phyloP scores from a whole-genome alignment of 2,113 vertebrate genomes.

The Salvelinus fontinalis region DNA sequence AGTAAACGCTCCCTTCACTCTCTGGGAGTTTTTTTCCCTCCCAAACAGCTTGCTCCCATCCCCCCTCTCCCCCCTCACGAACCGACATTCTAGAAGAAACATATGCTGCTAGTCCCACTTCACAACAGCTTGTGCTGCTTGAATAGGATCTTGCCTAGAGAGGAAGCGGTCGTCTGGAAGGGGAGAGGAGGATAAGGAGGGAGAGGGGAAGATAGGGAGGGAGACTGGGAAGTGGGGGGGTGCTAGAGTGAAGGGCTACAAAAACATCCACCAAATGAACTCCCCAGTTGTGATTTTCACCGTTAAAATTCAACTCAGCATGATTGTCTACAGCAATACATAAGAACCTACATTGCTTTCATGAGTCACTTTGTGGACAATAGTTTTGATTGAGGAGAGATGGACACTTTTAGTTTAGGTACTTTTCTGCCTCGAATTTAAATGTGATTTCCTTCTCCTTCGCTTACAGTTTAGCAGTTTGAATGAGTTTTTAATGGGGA shows the following conservation, averaged over 20 bases:
- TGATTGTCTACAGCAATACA: background rate
- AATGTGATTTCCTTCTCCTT: background rate
- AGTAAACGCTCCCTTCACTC: constrained; percentile 69
- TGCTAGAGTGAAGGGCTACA: constrained; percentile 5
- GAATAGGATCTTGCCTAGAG: constrained; percentile 68
- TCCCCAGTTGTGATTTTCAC: constrained; percentile 2
- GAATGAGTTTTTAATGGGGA: background rate
- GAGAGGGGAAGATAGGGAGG: constrained; percentile 34
- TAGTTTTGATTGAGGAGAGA: background rate
- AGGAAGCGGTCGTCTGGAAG: constrained; percentile 66
- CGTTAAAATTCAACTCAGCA: background rate
- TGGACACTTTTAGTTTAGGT: background rate
- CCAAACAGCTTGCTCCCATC: constrained; percentile 72
- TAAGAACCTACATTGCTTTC: background rate
- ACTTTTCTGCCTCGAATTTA: background rate
- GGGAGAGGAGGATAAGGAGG: constrained; percentile 45
- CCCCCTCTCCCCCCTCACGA: constrained; percentile 53
- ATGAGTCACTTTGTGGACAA: background rate
- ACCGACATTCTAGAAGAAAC: constrained; percentile 80
- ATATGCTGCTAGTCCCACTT: constrained; percentile 74
- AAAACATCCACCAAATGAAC: constrained; percentile 15
- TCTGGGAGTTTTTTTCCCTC: constrained; percentile 61
- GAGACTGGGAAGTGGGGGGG: constrained; percentile 44
- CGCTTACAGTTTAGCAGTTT: background rate
- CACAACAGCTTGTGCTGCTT: constrained; percentile 72